phyloP scores from a whole-genome alignment of 1,140 invertebrate genomes.

The Cydia fagiglandana region DNA sequence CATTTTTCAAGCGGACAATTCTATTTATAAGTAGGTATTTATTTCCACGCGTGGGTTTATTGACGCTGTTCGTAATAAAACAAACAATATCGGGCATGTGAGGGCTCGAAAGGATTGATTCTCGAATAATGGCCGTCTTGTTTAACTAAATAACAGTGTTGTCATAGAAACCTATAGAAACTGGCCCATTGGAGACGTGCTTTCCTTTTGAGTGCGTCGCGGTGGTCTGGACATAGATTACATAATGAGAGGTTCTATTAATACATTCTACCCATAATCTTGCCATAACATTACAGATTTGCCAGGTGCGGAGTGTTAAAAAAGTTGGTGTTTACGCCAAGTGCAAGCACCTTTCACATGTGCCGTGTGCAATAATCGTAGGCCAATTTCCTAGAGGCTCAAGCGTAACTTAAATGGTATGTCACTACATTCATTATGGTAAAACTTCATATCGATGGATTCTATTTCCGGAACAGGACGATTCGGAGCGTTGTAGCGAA shows the following conservation, averaged over 20 bases:
- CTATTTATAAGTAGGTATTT: constrained; percentile 36
- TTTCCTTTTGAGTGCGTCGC: constrained; percentile 33
- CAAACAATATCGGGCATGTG: constrained; percentile 38
- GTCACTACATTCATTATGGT: too few relatives aligned
- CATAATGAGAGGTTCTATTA: not conserved
- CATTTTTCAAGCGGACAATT: constrained; percentile 20
- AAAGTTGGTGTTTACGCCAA: too few relatives aligned
- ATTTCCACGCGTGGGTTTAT: constrained; percentile 31
- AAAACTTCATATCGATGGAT: too few relatives aligned
- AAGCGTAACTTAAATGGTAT: too few relatives aligned
- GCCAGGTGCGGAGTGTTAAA: too few relatives aligned
- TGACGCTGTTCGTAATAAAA: constrained; percentile 41
- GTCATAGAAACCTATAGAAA: constrained; percentile 46
- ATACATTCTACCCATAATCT: too few relatives aligned
- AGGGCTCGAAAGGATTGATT: constrained; percentile 46
- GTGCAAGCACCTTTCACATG: too few relatives aligned
- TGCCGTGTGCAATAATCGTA: too few relatives aligned
- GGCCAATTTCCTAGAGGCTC: too few relatives aligned
- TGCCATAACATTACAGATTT: too few relatives aligned
- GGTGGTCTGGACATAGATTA: constrained; percentile 40
- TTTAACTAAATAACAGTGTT: constrained; percentile 58
- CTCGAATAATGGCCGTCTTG: constrained; percentile 51
- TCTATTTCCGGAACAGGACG: too few relatives aligned
- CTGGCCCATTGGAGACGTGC: constrained; percentile 38
- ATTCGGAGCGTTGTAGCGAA: too few relatives aligned